Evolutionary conservation across 2,888 invertebrate genomes (phyloP).

Genomic region (Macaria liturata): DNA sequence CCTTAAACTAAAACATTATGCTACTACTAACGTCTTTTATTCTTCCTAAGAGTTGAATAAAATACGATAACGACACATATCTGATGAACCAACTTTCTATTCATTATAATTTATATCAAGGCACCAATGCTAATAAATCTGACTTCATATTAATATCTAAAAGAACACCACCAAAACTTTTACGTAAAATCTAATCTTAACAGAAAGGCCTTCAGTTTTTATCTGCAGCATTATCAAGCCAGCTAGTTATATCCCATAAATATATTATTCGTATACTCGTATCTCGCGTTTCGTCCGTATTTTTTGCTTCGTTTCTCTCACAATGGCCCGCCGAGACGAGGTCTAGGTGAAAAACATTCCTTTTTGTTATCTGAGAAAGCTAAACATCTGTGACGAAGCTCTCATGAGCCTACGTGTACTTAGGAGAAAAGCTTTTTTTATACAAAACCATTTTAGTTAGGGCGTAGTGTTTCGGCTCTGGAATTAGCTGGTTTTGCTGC

Average conservation of each 20-base stretch:
- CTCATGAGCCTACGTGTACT: slow-evolving; percentile 7
- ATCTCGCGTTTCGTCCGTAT: slow-evolving; percentile 4
- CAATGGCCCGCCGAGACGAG: slow-evolving; percentile 14
- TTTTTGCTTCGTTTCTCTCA: slow-evolving; percentile 18
- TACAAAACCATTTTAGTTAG: slow-evolving; percentile 1
- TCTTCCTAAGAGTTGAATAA: too few relatives aligned
- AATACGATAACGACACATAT: too few relatives aligned
- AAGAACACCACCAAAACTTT: too few relatives aligned
- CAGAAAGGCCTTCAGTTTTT: too few relatives aligned
- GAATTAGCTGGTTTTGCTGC: slow-evolving; percentile 3
- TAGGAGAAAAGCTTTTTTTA: slow-evolving; percentile 14
- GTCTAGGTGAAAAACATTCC: slow-evolving; percentile 20
- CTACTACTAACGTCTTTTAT: too few relatives aligned
- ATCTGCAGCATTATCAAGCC: neutral
- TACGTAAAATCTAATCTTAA: too few relatives aligned
- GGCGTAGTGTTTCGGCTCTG: neutral
- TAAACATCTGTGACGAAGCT: slow-evolving; percentile 13
- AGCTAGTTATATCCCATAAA: neutral
- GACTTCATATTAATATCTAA: too few relatives aligned
- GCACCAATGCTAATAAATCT: too few relatives aligned
- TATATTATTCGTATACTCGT: slow-evolving; percentile 1
- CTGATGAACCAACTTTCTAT: too few relatives aligned
- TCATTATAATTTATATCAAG: too few relatives aligned
- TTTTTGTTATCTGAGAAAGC: slow-evolving; percentile 20
- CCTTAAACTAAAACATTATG: too few relatives aligned